These are phyloP conservation scores for Himalopsyche kuldschensis DNA, from an alignment of 2,888 invertebrate species.

Conservation along the genomic window DNA sequence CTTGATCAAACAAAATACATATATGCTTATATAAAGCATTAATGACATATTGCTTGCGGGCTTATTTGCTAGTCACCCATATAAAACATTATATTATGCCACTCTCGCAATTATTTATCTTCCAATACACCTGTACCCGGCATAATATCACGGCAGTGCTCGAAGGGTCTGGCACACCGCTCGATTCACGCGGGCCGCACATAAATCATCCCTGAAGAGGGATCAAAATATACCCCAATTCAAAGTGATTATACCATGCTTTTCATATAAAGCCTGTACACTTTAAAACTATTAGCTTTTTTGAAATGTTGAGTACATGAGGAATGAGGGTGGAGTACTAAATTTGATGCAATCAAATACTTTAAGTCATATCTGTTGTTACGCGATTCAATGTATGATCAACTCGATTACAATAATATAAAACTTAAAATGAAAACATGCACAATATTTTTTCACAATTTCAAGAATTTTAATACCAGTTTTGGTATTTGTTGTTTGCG, in stretches of 20 bases:
- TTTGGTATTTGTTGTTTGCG: no score
- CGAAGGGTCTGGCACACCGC: background rate
- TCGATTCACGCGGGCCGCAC: background rate
- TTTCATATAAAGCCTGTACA: background rate
- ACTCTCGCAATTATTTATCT: background rate
- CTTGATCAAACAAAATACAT: background rate
- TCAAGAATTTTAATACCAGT: no score
- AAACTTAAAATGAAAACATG: no score
- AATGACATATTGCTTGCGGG: background rate
- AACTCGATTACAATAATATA: no score
- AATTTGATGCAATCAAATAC: no score
- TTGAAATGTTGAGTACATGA: no score
- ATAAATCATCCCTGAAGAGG: background rate
- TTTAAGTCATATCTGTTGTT: no score
- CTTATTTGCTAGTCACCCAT: background rate
- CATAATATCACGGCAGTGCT: background rate
- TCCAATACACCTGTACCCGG: background rate
- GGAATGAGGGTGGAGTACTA: no score
- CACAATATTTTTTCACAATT: no score
- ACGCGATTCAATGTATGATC: no score
- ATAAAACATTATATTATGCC: background rate
- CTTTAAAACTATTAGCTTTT: no score
- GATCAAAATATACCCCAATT: background rate
- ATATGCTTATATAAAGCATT: background rate
- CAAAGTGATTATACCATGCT: background rate